phyloP scores from a whole-genome alignment of 2,797 vertebrate genomes.

The Valencia hispanica region DNA sequence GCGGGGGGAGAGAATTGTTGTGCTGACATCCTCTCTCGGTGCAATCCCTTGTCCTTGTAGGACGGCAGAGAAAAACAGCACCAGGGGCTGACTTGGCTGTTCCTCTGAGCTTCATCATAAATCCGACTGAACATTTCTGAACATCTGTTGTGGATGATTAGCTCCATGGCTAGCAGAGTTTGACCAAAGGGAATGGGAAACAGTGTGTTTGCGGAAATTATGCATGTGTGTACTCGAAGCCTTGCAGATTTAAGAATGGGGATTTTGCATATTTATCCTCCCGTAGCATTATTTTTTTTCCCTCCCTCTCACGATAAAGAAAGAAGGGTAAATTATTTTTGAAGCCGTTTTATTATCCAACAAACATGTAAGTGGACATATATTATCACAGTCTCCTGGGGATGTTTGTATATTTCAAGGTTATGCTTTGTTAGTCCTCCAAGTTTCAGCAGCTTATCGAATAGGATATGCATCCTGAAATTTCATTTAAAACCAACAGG shows the following conservation, averaged over 20 bases:
- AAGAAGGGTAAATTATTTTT: conserved; percentile 34
- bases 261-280: conserved; percentile 62
- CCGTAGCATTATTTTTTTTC: background rate
- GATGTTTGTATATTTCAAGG: conserved; percentile 51
- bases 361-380: conserved; percentile 29
- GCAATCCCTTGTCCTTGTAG: conserved; percentile 79
- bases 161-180: conserved; percentile 78
- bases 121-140: conserved; percentile 82
- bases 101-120: conserved; percentile 80
- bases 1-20: conserved; percentile 51
- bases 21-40: conserved; percentile 74
- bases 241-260: conserved; percentile 64
- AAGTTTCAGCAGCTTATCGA: conserved; percentile 29
- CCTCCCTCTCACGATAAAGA: conserved; percentile 14
- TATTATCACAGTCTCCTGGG: conserved; percentile 29
- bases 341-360: conserved; percentile 40
- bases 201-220: conserved; percentile 47
- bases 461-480: conserved; percentile 15
- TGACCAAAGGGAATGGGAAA: conserved; percentile 73
- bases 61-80: conserved; percentile 73
- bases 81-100: conserved; percentile 82
- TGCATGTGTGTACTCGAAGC: conserved; percentile 44
- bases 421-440: conserved; percentile 48
- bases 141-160: conserved; percentile 85
- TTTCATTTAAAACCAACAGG: conserved; percentile 18